These are phyloP conservation scores for Salvelinus fontinalis DNA, from an alignment of 2,113 vertebrate species.

Conservation along the genomic window DNA sequence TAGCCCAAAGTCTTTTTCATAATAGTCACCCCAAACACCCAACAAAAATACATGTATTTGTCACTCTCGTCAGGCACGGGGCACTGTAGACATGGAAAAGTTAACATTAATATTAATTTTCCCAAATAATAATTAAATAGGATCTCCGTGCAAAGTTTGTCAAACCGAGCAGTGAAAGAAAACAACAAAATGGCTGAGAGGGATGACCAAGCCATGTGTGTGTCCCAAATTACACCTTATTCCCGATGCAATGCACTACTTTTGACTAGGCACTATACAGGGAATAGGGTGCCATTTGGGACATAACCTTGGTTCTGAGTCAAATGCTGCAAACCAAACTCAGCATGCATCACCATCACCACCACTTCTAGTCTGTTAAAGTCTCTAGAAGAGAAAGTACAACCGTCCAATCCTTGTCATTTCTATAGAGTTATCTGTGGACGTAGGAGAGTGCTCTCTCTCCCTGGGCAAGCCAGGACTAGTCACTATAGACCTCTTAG, in stretches of 20 bases:
- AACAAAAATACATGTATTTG: background rate
- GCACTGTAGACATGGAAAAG: background rate
- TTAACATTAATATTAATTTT: background rate
- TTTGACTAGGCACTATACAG: too few species aligned
- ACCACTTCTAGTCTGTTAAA: background rate
- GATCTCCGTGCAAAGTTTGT: conserved; percentile 2
- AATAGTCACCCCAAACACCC: background rate
- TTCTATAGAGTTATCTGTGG: background rate
- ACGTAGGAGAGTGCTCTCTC: background rate
- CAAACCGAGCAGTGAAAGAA: conserved; percentile 3
- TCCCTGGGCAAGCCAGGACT: background rate
- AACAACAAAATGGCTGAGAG: conserved; percentile 9
- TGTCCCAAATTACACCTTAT: too few species aligned
- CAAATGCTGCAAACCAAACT: conserved; percentile 20
- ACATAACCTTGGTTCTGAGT: conserved; percentile 11
- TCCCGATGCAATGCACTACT: too few species aligned
- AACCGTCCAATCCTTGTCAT: background rate
- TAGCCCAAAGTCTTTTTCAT: background rate
- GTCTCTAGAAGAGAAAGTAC: background rate
- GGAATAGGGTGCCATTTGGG: too few species aligned
- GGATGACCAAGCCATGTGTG: background rate
- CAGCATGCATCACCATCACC: conserved; percentile 26
- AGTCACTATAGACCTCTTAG: too few species aligned
- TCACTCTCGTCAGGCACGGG: background rate
- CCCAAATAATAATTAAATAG: background rate